These are phyloP conservation scores for Neoseiulus cucumeris DNA, from an alignment of 1,140 invertebrate genomes.

Conservation along the genomic window DNA sequence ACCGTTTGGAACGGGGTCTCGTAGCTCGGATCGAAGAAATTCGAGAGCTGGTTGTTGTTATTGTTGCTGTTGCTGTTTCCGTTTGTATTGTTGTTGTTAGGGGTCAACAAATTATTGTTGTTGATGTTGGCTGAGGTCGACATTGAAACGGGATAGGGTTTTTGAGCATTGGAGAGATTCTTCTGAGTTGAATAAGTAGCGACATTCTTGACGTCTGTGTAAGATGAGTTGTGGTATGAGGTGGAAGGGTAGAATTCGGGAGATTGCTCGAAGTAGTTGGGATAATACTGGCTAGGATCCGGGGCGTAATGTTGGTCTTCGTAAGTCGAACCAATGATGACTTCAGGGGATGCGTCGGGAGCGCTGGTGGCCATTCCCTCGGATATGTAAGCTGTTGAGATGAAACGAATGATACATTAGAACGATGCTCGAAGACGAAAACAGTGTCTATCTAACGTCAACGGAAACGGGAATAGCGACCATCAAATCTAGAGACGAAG, in stretches of 20 bases:
- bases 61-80: neutral
- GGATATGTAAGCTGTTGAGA: neutral
- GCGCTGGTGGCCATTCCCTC: neutral
- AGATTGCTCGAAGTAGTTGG: neutral
- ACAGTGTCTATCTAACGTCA: no score
- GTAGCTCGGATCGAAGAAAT: neutral
- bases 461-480: no score
- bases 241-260: neutral
- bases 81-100: neutral
- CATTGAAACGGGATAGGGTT: neutral
- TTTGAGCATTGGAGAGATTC: neutral
- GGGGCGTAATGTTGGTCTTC: constrained; percentile 3
- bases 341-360: constrained; percentile 3
- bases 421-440: no score
- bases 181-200: neutral
- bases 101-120: neutral
- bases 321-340: neutral
- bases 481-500: no score
- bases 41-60: neutral
- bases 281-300: neutral
- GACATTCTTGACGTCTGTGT: neutral
- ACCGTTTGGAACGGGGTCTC: neutral
- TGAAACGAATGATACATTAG: no score
- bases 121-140: neutral
- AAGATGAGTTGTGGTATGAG: neutral